Base-by-base conservation (phyloP, 2,113 vertebrate species). In the Actenoides hombroni region DNA sequence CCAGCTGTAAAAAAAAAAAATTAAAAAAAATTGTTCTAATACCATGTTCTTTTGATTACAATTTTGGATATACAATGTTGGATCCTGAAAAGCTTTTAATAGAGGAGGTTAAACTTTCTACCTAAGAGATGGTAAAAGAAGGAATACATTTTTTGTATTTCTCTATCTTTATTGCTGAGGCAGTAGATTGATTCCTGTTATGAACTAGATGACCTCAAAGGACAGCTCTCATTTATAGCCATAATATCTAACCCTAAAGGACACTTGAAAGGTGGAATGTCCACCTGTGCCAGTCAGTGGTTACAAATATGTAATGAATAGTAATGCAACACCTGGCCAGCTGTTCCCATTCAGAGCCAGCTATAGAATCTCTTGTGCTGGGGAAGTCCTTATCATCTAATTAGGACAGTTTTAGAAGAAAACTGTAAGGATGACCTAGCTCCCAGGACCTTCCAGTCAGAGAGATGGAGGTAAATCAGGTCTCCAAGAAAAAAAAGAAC, bases 21-120 rank as follows among this genome's bases (percentile, higher is more conserved):
- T 40, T 40, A 40, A 40, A 40, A 65, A 48, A 0, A 0, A 0
- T n/a, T 70, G 1, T 73, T 49, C 16, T 51, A 46, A 64, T 46
- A 64, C 8, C 3, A 11, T 11, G 4, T 56, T 90, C 1, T 6
- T 70, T 86, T 90, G 9, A 53, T 83, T 76, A 6, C 14, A 24
- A 5, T 59, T 88, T 59, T 40, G 16, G 25, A 33, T 67, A 54
- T 6, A 4, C 3, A 16, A 1, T 46, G 13, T 23, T 7, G 1
- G 21, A 69, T 65, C 23, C 35, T 25, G 33, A 73, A 63, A 56
- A 90, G 1, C 4, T 80, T 68, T 73, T 46, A 92, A 65, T 19
- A 5, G 26, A 82, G 16, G 24, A 71, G 9, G 16, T 37, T 46
- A 67, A 59, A 78, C 48, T 82, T 86, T 44, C 13, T 57, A 4